Evolutionary conservation across 2,888 invertebrate species (phyloP), one percentile per base, ranked within the genome.

Genomic region (Epinotia demarniana): DNA sequence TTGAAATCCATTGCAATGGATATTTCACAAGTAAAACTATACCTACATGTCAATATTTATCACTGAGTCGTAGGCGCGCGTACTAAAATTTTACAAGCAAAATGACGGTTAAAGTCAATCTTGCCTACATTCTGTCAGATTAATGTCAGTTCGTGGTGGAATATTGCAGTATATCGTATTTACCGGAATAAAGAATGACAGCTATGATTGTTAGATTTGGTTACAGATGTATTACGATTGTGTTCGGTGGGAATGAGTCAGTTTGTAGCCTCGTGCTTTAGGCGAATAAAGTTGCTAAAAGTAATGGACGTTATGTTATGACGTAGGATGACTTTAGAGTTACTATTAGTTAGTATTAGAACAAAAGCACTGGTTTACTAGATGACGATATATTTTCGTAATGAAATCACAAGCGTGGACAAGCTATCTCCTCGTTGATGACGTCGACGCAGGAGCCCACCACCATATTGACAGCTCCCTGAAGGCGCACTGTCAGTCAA

Each of bases 61-160:
- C 23, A 70, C 67, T 73, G 72, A 71, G 49, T 63, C 76, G 88
- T 88, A 81, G 89, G 88, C 84, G 88, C 79, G 71, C 72, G 84
- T 84, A 85, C 86, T 89, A 87, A 89, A 89, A 85, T 83, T 88
- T 89, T 83, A 88, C 84, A 84, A 81, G 79, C 72, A 67, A 80
- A 75, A 72, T 81, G 78, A 75, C 72, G 79, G 72, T 75, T 67
- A 75, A 71, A 75, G 75, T 72, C 75, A 72, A 75, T 75, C 75
- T 75, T 72, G 75, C 67, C 75, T 61, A 75, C 75, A 75, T 75
- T 75, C 75, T 75, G 75, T 75, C 72, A 72, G 75, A 75, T 75
- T 61, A 72, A 43, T 67, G 75, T 75, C 75, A 72, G 66, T 61
- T 61, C 61, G 23, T 19, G 8, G 55, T 46, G 61, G 33, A 63